These are phyloP conservation scores for Priocnemis perturbator DNA, from an alignment of 2,888 invertebrate species.

Conservation along the genomic window DNA sequence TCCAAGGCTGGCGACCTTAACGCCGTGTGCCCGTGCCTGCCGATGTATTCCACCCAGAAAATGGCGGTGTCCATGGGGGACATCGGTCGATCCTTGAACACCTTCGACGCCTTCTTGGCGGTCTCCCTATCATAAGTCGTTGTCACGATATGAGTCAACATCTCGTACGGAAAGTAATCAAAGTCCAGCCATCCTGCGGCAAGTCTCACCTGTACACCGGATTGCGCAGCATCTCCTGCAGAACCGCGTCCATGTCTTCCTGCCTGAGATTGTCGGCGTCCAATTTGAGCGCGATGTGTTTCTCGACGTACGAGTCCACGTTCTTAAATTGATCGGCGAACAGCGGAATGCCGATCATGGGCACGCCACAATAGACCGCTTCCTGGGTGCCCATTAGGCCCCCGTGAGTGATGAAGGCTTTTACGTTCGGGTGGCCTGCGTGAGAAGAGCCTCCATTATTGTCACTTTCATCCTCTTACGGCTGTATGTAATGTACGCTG, in stretches of 20 bases:
- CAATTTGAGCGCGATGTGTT: slow-evolving; percentile 60
- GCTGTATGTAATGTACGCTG: no score
- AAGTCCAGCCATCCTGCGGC: no score
- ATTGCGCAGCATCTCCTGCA: slow-evolving; percentile 59
- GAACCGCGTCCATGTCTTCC: slow-evolving; percentile 56
- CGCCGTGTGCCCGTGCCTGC: slow-evolving; percentile 56
- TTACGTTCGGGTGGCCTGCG: slow-evolving; percentile 67
- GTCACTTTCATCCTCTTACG: neutral
- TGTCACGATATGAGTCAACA: no score
- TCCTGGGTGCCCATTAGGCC: slow-evolving; percentile 70
- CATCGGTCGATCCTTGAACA: slow-evolving; percentile 64
- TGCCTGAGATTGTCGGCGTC: slow-evolving; percentile 52
- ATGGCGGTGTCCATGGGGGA: slow-evolving; percentile 59
- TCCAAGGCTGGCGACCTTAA: slow-evolving; percentile 63
- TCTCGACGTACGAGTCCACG: slow-evolving; percentile 51
- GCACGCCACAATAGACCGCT: slow-evolving; percentile 66
- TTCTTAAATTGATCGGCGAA: slow-evolving; percentile 69
- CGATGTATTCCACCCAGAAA: slow-evolving; percentile 67
- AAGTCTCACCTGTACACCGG: slow-evolving; percentile 58
- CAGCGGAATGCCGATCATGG: slow-evolving; percentile 68
- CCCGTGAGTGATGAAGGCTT: slow-evolving; percentile 69
- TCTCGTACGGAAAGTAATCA: no score
- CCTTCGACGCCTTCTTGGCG: slow-evolving; percentile 45
- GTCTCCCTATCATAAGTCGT: slow-evolving; percentile 42
- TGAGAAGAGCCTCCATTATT: neutral